Evolutionary conservation across 2,113 vertebrate genomes (phyloP).

Genomic region (Cynocephalus volans): DNA sequence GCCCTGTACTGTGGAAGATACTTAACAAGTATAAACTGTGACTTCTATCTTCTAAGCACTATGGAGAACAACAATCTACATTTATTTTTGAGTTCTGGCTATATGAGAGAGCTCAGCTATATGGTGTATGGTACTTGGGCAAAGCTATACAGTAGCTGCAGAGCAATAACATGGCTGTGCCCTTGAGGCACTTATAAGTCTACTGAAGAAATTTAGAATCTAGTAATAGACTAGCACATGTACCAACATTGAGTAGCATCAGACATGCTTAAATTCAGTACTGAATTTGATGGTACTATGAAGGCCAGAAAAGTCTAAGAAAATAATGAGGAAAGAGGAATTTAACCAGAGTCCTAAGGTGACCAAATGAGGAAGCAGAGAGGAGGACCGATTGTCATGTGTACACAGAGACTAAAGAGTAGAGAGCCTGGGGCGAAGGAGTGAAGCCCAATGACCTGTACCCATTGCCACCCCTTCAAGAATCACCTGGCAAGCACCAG

Average conservation of each 20-base stretch:
- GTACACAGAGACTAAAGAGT: neutral
- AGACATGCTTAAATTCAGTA: neutral
- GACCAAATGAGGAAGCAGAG: neutral
- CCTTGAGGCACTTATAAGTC: neutral
- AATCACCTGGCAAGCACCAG: neutral
- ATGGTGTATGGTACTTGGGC: neutral
- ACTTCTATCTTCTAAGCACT: neutral
- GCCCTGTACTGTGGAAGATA: neutral
- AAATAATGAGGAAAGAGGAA: neutral
- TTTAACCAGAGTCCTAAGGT: neutral
- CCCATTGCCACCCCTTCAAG: neutral
- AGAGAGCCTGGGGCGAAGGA: rapidly evolving
- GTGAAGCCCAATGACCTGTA: neutral
- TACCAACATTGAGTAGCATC: neutral
- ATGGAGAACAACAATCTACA: neutral
- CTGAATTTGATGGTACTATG: neutral
- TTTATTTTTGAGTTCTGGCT: neutral
- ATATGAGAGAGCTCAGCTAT: neutral
- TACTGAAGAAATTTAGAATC: neutral
- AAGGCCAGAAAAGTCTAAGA: neutral
- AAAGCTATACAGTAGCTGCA: neutral
- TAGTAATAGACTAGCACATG: neutral
- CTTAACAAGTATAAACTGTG: neutral
- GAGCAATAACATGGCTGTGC: neutral
- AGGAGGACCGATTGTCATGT: rapidly evolving